Percentiles rank a stretch among this genome's conserved stretches.
Conservation (phyloP, 1,140 invertebrate genomes). For the Dendroctonus ponderosae region DNA sequence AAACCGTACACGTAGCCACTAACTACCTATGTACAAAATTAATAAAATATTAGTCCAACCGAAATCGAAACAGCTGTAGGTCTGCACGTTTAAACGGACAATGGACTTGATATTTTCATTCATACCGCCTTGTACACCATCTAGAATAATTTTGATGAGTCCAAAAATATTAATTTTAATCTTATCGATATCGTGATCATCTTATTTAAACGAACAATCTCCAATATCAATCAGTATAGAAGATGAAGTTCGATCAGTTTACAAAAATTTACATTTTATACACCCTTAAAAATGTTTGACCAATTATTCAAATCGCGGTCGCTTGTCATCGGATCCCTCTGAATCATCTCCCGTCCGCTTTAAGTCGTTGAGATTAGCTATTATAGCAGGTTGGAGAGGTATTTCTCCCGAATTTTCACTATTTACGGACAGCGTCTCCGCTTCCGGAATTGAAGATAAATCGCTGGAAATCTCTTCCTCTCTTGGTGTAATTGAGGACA, state of each 20-base stretch:
- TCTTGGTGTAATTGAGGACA: constrained; percentile 24
- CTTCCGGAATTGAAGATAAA: constrained; percentile 31
- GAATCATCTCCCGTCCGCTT: constrained; percentile 15
- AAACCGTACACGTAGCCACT: constrained; percentile 38
- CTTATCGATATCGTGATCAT: not conserved
- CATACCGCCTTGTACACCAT: not conserved
- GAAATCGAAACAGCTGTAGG: not conserved
- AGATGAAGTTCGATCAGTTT: not conserved
- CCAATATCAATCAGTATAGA: not conserved
- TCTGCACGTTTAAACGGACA: not conserved
- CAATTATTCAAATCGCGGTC: constrained; percentile 36
- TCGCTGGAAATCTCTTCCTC: constrained; percentile 37
- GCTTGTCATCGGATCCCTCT: constrained; percentile 26
- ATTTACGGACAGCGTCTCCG: constrained; percentile 34
- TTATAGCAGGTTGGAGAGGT: constrained; percentile 44
- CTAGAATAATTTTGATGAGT: not conserved
- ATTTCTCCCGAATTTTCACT: constrained; percentile 45
- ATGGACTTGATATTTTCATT: not conserved
- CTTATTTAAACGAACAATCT: not conserved
- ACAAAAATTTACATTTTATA: constrained; percentile 7
- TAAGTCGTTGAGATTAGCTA: constrained; percentile 32
- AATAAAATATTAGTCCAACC: constrained; percentile 16
- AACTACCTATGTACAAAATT: constrained; percentile 35
- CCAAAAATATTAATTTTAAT: not conserved
- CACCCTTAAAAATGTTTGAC: constrained; percentile 3